Percentiles rank a stretch among this genome's conserved stretches.
Conservation (phyloP, 2,797 vertebrate species). For the Craterocephalus amniculus region DNA sequence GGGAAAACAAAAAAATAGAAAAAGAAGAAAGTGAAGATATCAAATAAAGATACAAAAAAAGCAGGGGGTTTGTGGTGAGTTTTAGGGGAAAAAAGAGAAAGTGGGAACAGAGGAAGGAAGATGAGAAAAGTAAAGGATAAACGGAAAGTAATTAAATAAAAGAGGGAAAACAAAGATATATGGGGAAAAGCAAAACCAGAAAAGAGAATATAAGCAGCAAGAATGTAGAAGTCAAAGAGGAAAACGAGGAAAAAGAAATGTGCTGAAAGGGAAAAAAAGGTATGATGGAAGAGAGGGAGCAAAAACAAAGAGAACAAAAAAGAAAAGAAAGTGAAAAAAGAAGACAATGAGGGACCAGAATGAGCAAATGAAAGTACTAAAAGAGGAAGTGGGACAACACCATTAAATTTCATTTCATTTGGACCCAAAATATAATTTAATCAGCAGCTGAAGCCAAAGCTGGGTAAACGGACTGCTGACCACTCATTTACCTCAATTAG, state of each 20-base stretch:
- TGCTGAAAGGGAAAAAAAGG: not conserved
- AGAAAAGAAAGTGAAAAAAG: conserved; percentile 19
- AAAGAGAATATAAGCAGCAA: not conserved
- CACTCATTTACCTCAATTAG: conserved; percentile 27
- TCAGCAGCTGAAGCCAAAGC: conserved; percentile 17
- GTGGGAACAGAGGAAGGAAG: not conserved
- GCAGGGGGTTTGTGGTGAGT: no score
- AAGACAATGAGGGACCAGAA: conserved; percentile 58
- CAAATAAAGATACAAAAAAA: not conserved
- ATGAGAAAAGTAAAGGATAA: conserved; percentile 6
- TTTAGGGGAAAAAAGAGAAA: not conserved
- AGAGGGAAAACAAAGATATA: not conserved
- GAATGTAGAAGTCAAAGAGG: not conserved
- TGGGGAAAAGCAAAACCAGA: not conserved
- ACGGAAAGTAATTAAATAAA: not conserved
- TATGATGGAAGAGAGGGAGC: not conserved
- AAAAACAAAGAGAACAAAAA: not conserved
- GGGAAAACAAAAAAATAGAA: not conserved
- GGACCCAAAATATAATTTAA: conserved; percentile 28
- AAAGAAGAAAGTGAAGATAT: not conserved
- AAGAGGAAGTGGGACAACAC: conserved; percentile 33
- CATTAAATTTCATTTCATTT: conserved; percentile 39
- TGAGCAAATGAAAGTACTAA: not conserved
- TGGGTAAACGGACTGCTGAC: conserved; percentile 11
- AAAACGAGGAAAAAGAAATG: not conserved